Conservation (phyloP, 2,797 vertebrate species). For the Rhinoraja longicauda region DNA sequence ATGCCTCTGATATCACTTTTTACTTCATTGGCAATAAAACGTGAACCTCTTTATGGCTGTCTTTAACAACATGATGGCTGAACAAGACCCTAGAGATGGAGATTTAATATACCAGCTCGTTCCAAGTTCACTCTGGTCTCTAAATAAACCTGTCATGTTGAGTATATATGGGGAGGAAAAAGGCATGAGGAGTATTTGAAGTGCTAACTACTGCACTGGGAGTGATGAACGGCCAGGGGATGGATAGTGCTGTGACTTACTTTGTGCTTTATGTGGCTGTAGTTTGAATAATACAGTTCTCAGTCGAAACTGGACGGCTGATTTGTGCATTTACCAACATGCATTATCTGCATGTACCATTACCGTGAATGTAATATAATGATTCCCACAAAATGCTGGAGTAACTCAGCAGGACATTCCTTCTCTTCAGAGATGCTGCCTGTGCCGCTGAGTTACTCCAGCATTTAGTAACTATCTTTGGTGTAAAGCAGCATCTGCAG, state of each 20-base stretch:
- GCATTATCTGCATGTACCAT: too few relatives aligned
- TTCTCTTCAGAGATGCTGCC: too few relatives aligned
- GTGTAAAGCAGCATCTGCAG: too few relatives aligned
- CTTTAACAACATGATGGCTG: constrained; percentile 27
- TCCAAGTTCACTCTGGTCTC: constrained; percentile 32
- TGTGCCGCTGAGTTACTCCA: too few relatives aligned
- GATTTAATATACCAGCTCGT: constrained; percentile 37
- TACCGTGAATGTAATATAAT: not conserved
- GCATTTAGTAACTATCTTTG: too few relatives aligned
- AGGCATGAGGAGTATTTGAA: not conserved
- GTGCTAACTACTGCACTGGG: not conserved
- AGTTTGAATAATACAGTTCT: not conserved
- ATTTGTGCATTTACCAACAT: not conserved
- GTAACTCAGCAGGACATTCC: too few relatives aligned
- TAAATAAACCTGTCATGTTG: constrained; percentile 22
- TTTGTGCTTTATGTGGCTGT: not conserved
- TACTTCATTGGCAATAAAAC: constrained; percentile 20
- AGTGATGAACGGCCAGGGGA: not conserved
- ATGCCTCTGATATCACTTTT: constrained; percentile 10
- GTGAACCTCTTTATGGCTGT: constrained; percentile 33
- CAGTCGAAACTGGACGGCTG: not conserved
- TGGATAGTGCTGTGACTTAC: not conserved
- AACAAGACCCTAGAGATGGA: constrained; percentile 28
- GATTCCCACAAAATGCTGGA: not conserved
- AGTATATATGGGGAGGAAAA: not conserved